Conservation (phyloP, 1,140 invertebrate genomes). For the Drosophila simulans region DNA sequence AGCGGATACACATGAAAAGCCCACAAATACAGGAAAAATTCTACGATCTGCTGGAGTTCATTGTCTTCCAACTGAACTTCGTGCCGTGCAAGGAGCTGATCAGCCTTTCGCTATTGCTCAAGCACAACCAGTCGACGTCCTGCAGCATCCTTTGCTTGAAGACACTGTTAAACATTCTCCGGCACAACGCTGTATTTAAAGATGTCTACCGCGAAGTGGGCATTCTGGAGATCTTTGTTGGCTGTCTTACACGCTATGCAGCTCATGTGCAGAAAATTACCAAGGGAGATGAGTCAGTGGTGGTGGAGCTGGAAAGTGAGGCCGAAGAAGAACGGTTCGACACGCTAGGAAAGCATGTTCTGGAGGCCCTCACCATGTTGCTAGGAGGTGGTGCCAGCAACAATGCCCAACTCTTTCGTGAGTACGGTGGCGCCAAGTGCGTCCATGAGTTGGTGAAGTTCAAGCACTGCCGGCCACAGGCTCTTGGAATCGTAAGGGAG, state of each 20-base stretch:
- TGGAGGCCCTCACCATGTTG: constrained; percentile 94
- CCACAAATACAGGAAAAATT: constrained; percentile 97
- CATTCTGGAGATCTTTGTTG: constrained; percentile 97
- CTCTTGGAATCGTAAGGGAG: constrained; percentile 93
- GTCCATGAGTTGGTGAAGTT: constrained; percentile 95
- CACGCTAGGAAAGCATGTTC: constrained; percentile 92
- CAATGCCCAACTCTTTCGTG: constrained; percentile 96
- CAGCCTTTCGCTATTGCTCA: constrained; percentile 96
- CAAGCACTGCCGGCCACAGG: constrained; percentile 92
- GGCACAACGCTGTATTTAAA: constrained; percentile 96
- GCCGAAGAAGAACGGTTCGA: constrained; percentile 87
- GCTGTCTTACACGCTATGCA: constrained; percentile 95
- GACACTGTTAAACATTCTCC: constrained; percentile 94
- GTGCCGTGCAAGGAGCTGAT: constrained; percentile 99
- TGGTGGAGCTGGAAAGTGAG: constrained; percentile 36
- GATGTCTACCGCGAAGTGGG: constrained; percentile 99
- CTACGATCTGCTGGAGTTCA: constrained; percentile 97
- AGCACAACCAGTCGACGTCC: constrained; percentile 90
- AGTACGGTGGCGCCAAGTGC: constrained; percentile 96
- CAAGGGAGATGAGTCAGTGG: constrained; percentile 65
- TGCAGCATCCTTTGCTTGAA: constrained; percentile 96
- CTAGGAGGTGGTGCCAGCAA: constrained; percentile 90
- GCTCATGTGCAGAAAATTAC: constrained; percentile 85
- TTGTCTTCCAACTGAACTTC: constrained; percentile 98
- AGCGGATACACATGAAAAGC: constrained; percentile 96